phyloP scores from a whole-genome alignment of 2,888 invertebrate species.

The Tortricodes alternella region DNA sequence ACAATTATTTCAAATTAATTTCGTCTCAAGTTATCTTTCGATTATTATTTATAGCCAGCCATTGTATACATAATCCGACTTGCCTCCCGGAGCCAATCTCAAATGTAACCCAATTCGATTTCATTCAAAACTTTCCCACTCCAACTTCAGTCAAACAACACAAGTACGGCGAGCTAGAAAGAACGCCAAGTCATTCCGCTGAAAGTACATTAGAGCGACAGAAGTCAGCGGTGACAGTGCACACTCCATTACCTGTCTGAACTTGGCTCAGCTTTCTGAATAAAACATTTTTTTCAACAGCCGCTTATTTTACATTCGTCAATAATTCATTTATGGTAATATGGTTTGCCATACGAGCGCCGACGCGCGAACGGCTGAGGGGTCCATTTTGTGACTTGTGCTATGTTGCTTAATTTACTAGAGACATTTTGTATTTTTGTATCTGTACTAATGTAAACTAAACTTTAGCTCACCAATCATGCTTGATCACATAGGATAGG shows the following conservation, averaged over 20 bases:
- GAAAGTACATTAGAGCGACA: constrained; percentile 20
- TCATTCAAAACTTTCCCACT: not conserved
- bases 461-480: too few species aligned
- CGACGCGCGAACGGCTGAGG: constrained; percentile 1
- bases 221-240: constrained; percentile 19
- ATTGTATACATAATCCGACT: constrained; percentile 1
- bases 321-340: constrained; percentile 59
- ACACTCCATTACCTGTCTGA: constrained; percentile 42
- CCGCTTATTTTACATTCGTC: constrained; percentile 47
- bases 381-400: not conserved
- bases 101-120: constrained; percentile 3
- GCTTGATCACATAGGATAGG: too few species aligned
- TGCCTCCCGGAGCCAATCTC: not conserved
- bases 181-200: constrained; percentile 18
- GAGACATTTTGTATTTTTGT: not conserved
- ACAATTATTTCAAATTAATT: not conserved
- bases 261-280: constrained; percentile 45
- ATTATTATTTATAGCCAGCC: constrained; percentile 12
- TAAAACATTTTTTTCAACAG: constrained; percentile 49
- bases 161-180: not conserved
- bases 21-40: not conserved
- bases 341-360: constrained; percentile 32
- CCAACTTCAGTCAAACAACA: constrained; percentile 10
- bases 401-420: constrained; percentile 2
- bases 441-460: too few species aligned